Evolutionary conservation across 1,140 invertebrate species (phyloP).

Genomic region (Marisa cornuarietis): DNA sequence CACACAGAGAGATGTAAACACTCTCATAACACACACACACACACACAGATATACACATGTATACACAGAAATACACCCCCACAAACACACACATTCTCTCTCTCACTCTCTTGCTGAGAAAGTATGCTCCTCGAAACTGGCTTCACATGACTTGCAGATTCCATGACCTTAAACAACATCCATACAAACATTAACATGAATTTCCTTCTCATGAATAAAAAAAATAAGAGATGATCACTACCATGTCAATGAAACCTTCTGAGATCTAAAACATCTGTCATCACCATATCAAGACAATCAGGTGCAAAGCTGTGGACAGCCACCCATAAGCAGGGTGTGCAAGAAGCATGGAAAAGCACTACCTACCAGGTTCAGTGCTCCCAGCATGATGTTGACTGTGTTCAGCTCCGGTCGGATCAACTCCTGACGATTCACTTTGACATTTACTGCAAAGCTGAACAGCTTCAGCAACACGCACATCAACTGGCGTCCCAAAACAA

Average conservation of each 20-base stretch:
- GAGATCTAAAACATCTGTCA: background rate
- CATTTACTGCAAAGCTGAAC: conserved; percentile 84
- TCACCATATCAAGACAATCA: background rate
- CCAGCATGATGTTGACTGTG: conserved; percentile 67
- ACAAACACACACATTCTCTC: background rate
- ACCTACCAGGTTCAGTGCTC: conserved; percentile 34
- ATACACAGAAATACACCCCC: background rate
- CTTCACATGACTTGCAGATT: no score
- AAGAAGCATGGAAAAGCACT: background rate
- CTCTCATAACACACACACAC: background rate
- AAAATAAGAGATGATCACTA: no score
- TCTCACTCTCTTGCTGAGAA: no score
- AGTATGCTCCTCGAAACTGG: no score
- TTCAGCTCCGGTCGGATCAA: conserved; percentile 67
- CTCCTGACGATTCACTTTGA: conserved; percentile 68
- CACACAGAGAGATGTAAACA: no score
- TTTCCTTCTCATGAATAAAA: no score
- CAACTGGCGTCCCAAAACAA: conserved; percentile 78
- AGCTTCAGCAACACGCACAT: conserved; percentile 87
- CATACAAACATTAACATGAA: no score
- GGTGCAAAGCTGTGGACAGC: background rate
- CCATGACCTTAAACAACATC: no score
- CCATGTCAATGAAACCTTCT: no score
- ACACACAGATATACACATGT: background rate
- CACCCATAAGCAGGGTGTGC: no score